Conservation (phyloP, 2,797 vertebrate genomes). For the Hoplostethus mediterraneus region DNA sequence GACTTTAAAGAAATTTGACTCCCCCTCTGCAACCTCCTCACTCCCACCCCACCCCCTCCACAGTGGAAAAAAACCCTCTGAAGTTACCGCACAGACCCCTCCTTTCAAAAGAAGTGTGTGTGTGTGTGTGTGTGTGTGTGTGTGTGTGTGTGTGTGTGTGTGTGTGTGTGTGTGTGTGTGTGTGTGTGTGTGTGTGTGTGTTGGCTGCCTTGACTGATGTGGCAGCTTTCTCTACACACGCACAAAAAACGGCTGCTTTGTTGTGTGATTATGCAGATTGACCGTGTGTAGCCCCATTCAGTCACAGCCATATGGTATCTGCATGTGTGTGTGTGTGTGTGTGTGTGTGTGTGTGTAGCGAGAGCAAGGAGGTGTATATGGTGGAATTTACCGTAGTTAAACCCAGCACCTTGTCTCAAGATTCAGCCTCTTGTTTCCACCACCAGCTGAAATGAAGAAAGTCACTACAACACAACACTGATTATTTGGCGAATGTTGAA, state of each 20-base stretch:
- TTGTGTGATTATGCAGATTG: conserved; percentile 85
- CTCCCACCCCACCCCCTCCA: conserved; percentile 43
- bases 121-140: conserved; percentile 31
- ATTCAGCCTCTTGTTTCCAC: conserved; percentile 37
- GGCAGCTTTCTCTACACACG: conserved; percentile 68
- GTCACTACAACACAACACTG: conserved; percentile 3
- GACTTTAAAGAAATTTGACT: conserved; percentile 71
- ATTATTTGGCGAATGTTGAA: too few relatives aligned
- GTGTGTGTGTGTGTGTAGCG: conserved; percentile 15
- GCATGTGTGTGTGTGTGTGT: conserved; percentile 10
- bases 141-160: conserved; percentile 14
- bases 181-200: conserved; percentile 9
- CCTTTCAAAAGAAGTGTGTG: conserved; percentile 35
- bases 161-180: too few relatives aligned
- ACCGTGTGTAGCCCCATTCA: conserved; percentile 53
- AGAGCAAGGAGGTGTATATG: conserved; percentile 42
- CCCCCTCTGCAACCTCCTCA: conserved; percentile 49
- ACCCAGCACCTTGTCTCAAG: conserved; percentile 46
- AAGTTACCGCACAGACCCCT: conserved; percentile 70
- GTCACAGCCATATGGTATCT: conserved; percentile 62
- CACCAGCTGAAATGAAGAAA: not conserved
- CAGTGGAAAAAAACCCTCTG: conserved; percentile 66
- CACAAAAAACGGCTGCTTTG: conserved; percentile 60
- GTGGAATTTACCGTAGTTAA: conserved; percentile 66
- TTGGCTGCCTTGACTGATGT: conserved; percentile 83